Percentiles rank a stretch among this genome's conserved stretches.
Conservation (phyloP, 2,797 vertebrate species). For the Urosaurus nigricauda region DNA sequence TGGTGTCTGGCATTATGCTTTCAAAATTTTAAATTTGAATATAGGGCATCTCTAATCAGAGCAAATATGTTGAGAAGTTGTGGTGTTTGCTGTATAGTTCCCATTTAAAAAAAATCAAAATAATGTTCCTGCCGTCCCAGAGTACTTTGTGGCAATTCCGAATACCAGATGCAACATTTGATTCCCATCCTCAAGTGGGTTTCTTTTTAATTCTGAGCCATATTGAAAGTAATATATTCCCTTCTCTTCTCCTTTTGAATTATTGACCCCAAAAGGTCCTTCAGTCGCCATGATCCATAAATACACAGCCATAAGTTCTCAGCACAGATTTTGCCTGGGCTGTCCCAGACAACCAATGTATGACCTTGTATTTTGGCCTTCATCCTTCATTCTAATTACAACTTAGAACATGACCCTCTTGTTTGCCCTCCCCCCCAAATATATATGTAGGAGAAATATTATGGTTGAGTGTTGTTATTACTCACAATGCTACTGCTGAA, state of each 20-base stretch:
- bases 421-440: too few species aligned
- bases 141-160: too few species aligned
- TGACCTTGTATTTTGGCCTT: neutral
- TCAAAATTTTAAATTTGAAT: neutral
- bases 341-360: neutral
- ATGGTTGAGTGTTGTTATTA: conserved; percentile 26
- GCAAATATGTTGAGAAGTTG: too few species aligned
- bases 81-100: too few species aligned
- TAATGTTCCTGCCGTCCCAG: too few species aligned
- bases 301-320: neutral
- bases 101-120: too few species aligned
- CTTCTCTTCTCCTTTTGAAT: too few species aligned
- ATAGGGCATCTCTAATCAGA: too few species aligned
- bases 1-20: neutral
- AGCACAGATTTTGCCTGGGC: neutral
- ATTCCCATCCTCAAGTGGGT: too few species aligned
- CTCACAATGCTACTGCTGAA: conserved; percentile 94
- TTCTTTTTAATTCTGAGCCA: too few species aligned
- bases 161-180: too few species aligned
- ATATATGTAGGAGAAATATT: neutral
- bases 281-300: neutral
- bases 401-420: neutral
- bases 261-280: neutral
- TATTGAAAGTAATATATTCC: too few species aligned
- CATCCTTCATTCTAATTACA: neutral